phyloP scores from a whole-genome alignment of 2,888 invertebrate species.

The Diachrysia chrysitis region DNA sequence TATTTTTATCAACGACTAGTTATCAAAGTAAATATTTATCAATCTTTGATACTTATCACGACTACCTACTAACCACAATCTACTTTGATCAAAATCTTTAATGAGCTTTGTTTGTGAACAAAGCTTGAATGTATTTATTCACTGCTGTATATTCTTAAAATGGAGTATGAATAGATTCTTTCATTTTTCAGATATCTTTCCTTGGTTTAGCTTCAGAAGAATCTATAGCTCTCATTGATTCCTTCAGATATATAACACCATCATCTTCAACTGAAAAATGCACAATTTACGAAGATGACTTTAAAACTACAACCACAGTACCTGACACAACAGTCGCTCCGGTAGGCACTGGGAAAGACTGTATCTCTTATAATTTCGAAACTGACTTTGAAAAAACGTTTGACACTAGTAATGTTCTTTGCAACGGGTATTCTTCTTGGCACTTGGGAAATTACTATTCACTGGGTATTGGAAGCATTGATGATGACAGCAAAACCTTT shows the following conservation, averaged over 20 bases:
- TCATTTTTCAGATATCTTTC: slow-evolving; percentile 59
- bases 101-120: no score
- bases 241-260: slow-evolving; percentile 60
- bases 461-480: slow-evolving; percentile 55
- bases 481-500: slow-evolving; percentile 59
- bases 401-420: slow-evolving; percentile 56
- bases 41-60: not conserved
- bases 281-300: slow-evolving; percentile 50
- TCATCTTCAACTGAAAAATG: slow-evolving; percentile 35
- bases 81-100: not conserved
- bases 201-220: slow-evolving; percentile 51
- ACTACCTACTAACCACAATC: not conserved
- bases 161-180: not conserved
- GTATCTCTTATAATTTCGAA: slow-evolving; percentile 67
- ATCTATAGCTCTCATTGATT: slow-evolving; percentile 58
- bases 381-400: slow-evolving; percentile 61
- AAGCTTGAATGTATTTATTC: no score
- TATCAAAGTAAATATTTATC: no score
- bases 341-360: slow-evolving; percentile 55
- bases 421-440: slow-evolving; percentile 64
- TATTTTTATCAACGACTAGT: not conserved
- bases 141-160: not conserved
- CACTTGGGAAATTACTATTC: slow-evolving; percentile 61
- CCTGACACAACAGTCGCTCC: slow-evolving; percentile 33
- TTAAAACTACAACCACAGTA: slow-evolving; percentile 35